Percentiles rank a stretch among this genome's conserved stretches.
Conservation (phyloP, 2,113 vertebrate genomes). For the Oreochromis aureus region DNA sequence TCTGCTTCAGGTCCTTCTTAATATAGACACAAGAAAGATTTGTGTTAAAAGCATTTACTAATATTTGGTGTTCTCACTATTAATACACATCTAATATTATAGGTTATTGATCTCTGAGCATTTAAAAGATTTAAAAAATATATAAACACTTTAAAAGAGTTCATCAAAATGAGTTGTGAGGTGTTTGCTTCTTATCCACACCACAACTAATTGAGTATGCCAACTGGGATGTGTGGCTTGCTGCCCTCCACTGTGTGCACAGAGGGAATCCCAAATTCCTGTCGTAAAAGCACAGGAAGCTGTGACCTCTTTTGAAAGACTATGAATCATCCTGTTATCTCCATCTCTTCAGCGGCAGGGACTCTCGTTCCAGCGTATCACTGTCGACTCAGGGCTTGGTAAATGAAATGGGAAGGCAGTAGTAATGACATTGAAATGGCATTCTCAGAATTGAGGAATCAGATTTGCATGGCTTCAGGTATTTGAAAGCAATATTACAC, state of each 20-base stretch:
- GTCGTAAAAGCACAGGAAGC: constrained; percentile 59
- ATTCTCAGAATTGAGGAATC: constrained; percentile 3
- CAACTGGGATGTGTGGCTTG: constrained; percentile 41
- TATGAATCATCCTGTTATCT: constrained; percentile 70
- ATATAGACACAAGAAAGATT: neutral
- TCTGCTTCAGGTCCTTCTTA: neutral
- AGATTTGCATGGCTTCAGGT: constrained; percentile 27
- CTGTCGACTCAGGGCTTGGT: constrained; percentile 23
- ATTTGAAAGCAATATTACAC: constrained; percentile 2
- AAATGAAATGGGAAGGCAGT: constrained; percentile 42
- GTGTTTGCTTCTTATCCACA: constrained; percentile 26
- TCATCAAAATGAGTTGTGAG: constrained; percentile 17
- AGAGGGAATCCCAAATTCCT: constrained; percentile 67
- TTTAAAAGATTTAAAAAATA: neutral
- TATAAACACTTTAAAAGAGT: neutral
- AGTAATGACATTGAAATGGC: constrained; percentile 21
- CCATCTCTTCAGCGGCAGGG: constrained; percentile 28
- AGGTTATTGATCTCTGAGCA: neutral
- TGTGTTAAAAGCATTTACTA: neutral
- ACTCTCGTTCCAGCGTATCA: constrained; percentile 24
- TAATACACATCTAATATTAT: neutral
- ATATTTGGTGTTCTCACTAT: neutral
- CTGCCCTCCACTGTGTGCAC: constrained; percentile 41
- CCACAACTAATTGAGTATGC: constrained; percentile 53
- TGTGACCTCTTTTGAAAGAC: constrained; percentile 62